A percentile compares a stretch with the other conserved stretches of the same genome.
These are phyloP conservation scores for Drosophila watanabei DNA, from an alignment of 1,140 invertebrate genomes.

Conservation along the genomic window DNA sequence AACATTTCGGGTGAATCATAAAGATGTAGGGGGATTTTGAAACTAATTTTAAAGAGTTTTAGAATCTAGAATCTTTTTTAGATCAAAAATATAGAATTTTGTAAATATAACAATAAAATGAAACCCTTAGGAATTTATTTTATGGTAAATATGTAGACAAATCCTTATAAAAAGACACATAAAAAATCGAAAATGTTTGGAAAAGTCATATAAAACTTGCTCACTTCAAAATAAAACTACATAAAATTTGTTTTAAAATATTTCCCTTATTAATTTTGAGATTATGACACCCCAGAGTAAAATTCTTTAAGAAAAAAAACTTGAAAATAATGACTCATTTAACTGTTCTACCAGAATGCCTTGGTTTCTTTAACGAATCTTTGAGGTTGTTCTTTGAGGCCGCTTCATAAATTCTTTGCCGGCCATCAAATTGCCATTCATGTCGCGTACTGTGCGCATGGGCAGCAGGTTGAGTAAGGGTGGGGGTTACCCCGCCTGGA, in stretches of 20 bases:
- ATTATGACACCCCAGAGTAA: background rate
- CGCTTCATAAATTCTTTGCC: conserved; percentile 43
- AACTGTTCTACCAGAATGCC: background rate
- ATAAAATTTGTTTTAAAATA: background rate
- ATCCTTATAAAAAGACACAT: background rate
- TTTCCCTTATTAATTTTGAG: background rate
- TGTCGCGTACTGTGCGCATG: conserved; percentile 61
- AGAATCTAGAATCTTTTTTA: background rate
- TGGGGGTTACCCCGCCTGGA: background rate
- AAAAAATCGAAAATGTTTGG: background rate
- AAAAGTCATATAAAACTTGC: background rate
- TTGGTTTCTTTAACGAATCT: conserved; percentile 17
- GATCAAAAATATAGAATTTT: background rate
- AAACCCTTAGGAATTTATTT: background rate
- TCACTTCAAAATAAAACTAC: background rate
- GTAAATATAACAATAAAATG: background rate
- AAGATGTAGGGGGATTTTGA: background rate
- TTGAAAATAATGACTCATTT: conserved; percentile 28
- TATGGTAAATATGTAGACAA: background rate
- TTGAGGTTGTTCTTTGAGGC: conserved; percentile 26
- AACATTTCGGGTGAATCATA: background rate
- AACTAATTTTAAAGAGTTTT: background rate
- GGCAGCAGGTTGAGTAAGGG: conserved; percentile 28
- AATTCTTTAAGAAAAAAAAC: background rate
- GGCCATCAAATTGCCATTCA: conserved; percentile 44